phyloP scores from a whole-genome alignment of 2,797 vertebrate species.

The Steatocranus sp. region DNA sequence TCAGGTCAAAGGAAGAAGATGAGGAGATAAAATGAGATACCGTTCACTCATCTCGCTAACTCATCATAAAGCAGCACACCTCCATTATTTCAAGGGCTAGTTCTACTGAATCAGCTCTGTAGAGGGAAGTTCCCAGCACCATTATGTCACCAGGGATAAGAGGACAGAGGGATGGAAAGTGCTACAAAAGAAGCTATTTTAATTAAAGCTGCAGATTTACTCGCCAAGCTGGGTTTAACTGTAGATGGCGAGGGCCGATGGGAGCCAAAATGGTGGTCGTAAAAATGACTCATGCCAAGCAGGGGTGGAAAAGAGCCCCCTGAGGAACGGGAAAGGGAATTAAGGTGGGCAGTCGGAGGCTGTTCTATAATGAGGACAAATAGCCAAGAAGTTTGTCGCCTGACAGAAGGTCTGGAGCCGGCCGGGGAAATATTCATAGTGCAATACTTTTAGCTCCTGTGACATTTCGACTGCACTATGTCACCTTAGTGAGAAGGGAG shows the following conservation, averaged over 20 bases:
- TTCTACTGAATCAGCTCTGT: constrained; percentile 41
- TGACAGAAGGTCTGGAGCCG: constrained; percentile 37
- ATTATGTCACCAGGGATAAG: constrained; percentile 57
- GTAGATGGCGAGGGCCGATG: constrained; percentile 23
- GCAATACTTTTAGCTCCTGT: constrained; percentile 24
- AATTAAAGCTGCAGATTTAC: constrained; percentile 79
- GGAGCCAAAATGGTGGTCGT: constrained; percentile 58
- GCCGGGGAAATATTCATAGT: constrained; percentile 42
- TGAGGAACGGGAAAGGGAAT: constrained; percentile 47
- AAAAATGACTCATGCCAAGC: constrained; percentile 72
- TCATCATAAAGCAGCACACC: constrained; percentile 49
- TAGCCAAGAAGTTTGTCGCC: constrained; percentile 46
- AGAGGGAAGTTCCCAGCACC: constrained; percentile 51
- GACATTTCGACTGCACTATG: constrained; percentile 27
- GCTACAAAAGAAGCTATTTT: constrained; percentile 68
- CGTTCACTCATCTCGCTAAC: constrained; percentile 32
- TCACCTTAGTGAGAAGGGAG: background rate
- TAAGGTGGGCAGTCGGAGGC: constrained; percentile 51
- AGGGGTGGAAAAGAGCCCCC: constrained; percentile 52
- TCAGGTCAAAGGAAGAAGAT: constrained; percentile 15
- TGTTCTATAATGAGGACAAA: constrained; percentile 72
- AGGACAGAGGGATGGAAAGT: constrained; percentile 29
- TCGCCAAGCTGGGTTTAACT: constrained; percentile 60
- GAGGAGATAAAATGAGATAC: constrained; percentile 1
- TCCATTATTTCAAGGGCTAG: constrained; percentile 36